A percentile compares a stretch with the other conserved stretches of the same genome.
Evolutionary conservation across 2,113 vertebrate genomes (phyloP).

Genomic region (Salvelinus fontinalis): DNA sequence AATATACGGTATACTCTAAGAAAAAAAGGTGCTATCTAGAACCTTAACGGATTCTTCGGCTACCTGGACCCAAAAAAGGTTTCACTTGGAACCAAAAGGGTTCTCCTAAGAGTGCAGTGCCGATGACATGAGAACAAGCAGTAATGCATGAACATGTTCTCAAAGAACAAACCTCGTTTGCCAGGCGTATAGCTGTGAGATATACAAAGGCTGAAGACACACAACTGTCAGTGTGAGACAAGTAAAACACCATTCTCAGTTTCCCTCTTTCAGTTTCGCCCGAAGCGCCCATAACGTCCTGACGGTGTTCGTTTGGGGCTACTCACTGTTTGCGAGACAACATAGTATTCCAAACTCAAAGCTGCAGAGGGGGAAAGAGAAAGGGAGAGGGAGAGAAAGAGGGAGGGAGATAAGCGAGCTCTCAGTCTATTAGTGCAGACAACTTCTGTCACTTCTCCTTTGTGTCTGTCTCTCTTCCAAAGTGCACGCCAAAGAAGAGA

Average conservation of each 20-base stretch:
- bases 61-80: no score
- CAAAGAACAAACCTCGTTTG: no score
- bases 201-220: no score
- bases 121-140: no score
- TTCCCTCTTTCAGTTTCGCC: background rate
- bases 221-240: no score
- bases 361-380: background rate
- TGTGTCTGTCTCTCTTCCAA: constrained; percentile 23
- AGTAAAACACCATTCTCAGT: no score
- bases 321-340: background rate
- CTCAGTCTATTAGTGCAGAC: constrained; percentile 23
- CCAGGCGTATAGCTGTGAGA: no score
- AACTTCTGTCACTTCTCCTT: constrained; percentile 27
- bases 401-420: constrained; percentile 16
- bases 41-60: background rate
- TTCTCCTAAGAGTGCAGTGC: no score
- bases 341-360: background rate
- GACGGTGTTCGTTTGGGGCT: background rate
- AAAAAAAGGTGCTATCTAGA: background rate
- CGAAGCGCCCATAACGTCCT: background rate
- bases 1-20: no score
- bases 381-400: constrained; percentile 34
- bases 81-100: no score
- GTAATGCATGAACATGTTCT: no score
- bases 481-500: background rate